A percentile compares a stretch with the other conserved stretches of the same genome.
Evolutionary conservation across 23 tunicate genomes (phyloP).

Genomic region (Trididemnum nubilum): DNA sequence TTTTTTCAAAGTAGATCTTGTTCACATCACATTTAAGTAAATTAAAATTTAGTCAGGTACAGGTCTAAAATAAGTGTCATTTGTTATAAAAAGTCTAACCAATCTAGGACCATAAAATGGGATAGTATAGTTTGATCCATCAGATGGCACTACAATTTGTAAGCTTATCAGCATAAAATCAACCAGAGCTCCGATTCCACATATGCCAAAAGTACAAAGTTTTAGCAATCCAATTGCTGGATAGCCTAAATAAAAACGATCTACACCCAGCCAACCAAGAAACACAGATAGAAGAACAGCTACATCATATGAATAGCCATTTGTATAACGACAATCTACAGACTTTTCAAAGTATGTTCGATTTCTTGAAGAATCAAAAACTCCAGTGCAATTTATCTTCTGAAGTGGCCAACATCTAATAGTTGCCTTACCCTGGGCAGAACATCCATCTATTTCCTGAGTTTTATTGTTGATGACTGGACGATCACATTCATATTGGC

Average conservation of each 20-base stretch:
- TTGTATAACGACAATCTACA: constrained; percentile 75
- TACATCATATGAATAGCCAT: constrained; percentile 68
- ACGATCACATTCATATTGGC: constrained; percentile 60
- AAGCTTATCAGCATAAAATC: constrained; percentile 49
- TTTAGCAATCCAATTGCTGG: constrained; percentile 89
- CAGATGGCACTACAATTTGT: constrained; percentile 80
- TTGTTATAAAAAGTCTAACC: constrained; percentile 36
- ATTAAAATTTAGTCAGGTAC: constrained; percentile 29
- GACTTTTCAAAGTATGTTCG: constrained; percentile 52
- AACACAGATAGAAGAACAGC: constrained; percentile 85
- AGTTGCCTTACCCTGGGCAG: neutral
- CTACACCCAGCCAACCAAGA: constrained; percentile 93
- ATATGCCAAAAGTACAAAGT: constrained; percentile 82
- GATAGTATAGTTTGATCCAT: constrained; percentile 92
- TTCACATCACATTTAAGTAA: no score
- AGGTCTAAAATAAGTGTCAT: constrained; percentile 57
- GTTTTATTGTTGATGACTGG: constrained; percentile 54
- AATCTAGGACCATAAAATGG: constrained; percentile 80
- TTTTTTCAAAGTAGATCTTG: no score
- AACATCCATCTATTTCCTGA: constrained; percentile 41
- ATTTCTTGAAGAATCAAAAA: neutral
- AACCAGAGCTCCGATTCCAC: constrained; percentile 84
- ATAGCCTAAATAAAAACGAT: constrained; percentile 89
- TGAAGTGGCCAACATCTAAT: neutral
- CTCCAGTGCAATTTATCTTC: constrained; percentile 4